Conservation (phyloP, 1,140 invertebrate species). For the Drosophila mauritiana region DNA sequence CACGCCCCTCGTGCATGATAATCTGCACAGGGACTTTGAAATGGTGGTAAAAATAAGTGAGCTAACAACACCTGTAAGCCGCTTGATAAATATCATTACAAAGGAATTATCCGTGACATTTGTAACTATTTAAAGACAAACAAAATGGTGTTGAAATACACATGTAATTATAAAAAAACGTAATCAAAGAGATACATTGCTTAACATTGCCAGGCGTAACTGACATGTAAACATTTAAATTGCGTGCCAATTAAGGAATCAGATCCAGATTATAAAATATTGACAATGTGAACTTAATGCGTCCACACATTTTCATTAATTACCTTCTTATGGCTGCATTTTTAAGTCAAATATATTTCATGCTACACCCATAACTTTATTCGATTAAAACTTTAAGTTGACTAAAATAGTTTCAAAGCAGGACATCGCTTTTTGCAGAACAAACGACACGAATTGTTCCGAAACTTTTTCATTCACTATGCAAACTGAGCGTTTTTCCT, state of each 20-base stretch:
- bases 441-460: background rate
- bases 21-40: slow-evolving; percentile 1
- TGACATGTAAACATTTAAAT: slow-evolving; percentile 39
- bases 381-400: too few relatives aligned
- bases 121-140: background rate
- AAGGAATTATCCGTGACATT: background rate
- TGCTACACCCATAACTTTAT: background rate
- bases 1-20: slow-evolving; percentile 21
- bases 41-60: background rate
- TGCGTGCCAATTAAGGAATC: slow-evolving; percentile 20
- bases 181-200: background rate
- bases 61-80: background rate
- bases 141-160: background rate
- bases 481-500: slow-evolving; percentile 45
- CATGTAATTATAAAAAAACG: background rate
- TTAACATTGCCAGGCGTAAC: slow-evolving; percentile 1
- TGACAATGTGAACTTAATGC: background rate
- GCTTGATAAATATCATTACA: slow-evolving; percentile 3
- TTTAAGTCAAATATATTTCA: too few relatives aligned
- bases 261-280: background rate
- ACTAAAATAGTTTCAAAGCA: background rate
- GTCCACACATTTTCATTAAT: background rate
- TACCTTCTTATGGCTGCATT: background rate
- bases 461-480: slow-evolving; percentile 49
- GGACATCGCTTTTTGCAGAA: slow-evolving; percentile 4